These are phyloP conservation scores for Alethe diademata DNA, from an alignment of 2,113 vertebrate species.

Conservation along the genomic window DNA sequence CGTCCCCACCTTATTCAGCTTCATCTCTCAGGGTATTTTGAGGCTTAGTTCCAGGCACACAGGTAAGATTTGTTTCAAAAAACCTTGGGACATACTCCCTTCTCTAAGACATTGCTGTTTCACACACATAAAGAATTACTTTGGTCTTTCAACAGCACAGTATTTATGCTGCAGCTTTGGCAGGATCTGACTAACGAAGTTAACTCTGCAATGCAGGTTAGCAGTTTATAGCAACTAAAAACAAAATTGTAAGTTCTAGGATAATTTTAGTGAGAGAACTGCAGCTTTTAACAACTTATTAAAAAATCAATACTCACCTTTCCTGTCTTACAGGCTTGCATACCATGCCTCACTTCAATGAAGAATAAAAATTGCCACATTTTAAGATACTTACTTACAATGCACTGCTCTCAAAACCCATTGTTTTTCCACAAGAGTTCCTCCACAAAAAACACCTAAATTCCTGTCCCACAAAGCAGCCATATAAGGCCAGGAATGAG, in stretches of 20 bases:
- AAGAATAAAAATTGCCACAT: not conserved
- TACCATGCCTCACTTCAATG: not conserved
- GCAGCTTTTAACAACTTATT: not conserved
- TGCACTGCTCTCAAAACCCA: not conserved
- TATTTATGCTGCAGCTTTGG: not conserved
- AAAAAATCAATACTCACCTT: not conserved
- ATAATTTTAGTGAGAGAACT: not conserved
- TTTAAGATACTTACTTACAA: not conserved
- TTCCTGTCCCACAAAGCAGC: not conserved
- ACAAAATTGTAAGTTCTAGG: not conserved
- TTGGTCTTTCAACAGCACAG: not conserved
- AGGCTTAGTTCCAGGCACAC: not conserved
- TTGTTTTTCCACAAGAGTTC: not conserved
- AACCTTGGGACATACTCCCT: not conserved
- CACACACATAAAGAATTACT: not conserved
- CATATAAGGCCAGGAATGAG: not conserved
- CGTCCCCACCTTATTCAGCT: not conserved
- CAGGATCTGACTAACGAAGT: not conserved
- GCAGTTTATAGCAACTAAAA: not conserved
- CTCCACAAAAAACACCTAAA: not conserved
- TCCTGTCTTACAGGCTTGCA: not conserved
- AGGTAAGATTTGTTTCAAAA: not conserved
- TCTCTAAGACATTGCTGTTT: not conserved
- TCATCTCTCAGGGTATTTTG: not conserved
- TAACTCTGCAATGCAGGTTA: not conserved